A percentile compares a stretch with the other conserved stretches of the same genome.
Evolutionary conservation across 1,140 invertebrate species (phyloP).

Genomic region (Eumeta japonica): DNA sequence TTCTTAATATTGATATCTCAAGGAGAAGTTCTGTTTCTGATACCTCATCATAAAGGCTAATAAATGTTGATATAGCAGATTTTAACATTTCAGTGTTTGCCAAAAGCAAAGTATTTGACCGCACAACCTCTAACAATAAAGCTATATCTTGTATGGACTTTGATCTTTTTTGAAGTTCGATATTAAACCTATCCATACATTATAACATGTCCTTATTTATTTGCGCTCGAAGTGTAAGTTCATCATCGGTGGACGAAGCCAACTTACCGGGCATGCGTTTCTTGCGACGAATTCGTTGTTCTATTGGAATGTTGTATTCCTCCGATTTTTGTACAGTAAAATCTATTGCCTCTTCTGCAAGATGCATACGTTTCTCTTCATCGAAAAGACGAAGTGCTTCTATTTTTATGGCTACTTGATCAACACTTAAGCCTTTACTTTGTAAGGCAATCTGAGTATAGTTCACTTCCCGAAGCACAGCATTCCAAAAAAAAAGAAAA

Average conservation of each 20-base stretch:
- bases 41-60: conserved; percentile 8
- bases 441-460: conserved; percentile 9
- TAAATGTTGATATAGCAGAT: conserved; percentile 7
- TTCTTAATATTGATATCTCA: conserved; percentile 8
- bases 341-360: no score
- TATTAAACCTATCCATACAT: no score
- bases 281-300: no score
- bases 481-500: conserved; percentile 13
- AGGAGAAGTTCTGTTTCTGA: conserved; percentile 11
- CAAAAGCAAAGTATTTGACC: no score
- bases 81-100: conserved; percentile 6
- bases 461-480: conserved; percentile 8
- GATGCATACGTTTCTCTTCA: no score
- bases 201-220: background rate
- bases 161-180: no score
- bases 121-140: no score
- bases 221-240: conserved; percentile 9
- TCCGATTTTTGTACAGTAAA: conserved; percentile 13
- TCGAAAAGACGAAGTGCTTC: conserved; percentile 10
- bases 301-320: no score
- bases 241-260: conserved; percentile 9
- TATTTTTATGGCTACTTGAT: conserved; percentile 9
- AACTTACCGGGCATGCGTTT: no score
- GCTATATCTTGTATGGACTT: no score
- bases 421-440: no score